Evolutionary conservation across 2,888 invertebrate genomes (phyloP), one percentile per base, ranked within the genome.

Genomic region (Prenolepis imparis): DNA sequence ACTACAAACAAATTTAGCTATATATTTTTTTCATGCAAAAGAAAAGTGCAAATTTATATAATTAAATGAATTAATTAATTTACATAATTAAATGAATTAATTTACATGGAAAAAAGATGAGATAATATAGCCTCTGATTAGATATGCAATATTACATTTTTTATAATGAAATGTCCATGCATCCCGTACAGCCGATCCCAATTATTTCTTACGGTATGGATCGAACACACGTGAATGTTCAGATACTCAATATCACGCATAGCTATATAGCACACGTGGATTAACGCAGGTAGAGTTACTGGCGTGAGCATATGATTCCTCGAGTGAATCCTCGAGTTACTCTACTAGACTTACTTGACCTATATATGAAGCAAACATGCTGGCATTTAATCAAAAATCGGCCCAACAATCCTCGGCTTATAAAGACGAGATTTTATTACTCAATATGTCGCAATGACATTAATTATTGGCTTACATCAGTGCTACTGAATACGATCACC

Each of bases 291-390:
- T 78, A 59, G 52, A 78, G 11, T 68, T 78, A 78, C 32, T 21
- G 21, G 15, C 12, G 12, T 55, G 32, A 21, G 32, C 84, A 84
- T 67, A 44, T 68, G 70, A 67, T 36, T 82, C 85, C 78, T 89
- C 74, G 44, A 28, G 61, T 72, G 28, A 81, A 88, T 91, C 87
- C 89, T 91, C 91, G 88, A 87, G 85, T 85, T 86, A 85, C 90
- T 52, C n/a, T 89, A 88, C 90, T 90, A 87, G 88, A 89, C 75
- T 91, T 91, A 92, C 91, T 88, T 89, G 92, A 91, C 91, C 90
- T 84, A 90, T 57, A 91, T 90, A 82, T 28, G 1, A 90, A 91
- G 86, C 78, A 85, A 86, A 82, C 59, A 59, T 63, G 61, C 12
- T 11, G 15, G 70, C 41, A 64, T 57, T 67, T 67, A 68, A 74